Conservation (phyloP, 2,113 vertebrate genomes). For the Scophthalmus maximus region DNA sequence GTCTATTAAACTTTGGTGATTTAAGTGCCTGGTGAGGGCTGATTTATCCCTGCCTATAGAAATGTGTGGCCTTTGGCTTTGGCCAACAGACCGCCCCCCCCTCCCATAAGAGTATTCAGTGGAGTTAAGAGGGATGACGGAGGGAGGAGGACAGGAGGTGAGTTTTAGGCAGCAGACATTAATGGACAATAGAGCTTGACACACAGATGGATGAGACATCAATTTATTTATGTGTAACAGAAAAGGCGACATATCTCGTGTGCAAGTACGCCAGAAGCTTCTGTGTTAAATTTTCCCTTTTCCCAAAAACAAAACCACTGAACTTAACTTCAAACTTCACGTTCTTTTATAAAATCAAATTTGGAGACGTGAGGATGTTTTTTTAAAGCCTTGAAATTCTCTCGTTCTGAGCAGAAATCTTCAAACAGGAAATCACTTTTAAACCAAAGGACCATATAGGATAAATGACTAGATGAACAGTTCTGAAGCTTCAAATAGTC, state of each 20-base stretch:
- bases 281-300: constrained; percentile 18
- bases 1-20: constrained; percentile 62
- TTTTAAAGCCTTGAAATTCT: constrained; percentile 55
- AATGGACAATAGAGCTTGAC: constrained; percentile 30
- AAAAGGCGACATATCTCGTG: constrained; percentile 13
- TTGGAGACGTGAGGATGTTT: constrained; percentile 28
- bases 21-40: constrained; percentile 56
- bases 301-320: constrained; percentile 27
- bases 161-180: constrained; percentile 24
- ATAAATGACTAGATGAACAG: constrained; percentile 50
- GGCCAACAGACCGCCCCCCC: constrained; percentile 39
- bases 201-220: constrained; percentile 5
- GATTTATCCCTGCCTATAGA: constrained; percentile 64
- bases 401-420: too few relatives aligned
- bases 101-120: constrained; percentile 27
- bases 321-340: constrained; percentile 22
- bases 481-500: neutral
- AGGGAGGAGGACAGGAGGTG: constrained; percentile 5
- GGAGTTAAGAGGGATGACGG: constrained; percentile 25
- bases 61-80: constrained; percentile 34
- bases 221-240: constrained; percentile 8
- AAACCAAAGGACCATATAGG: constrained; percentile 42
- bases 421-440: constrained; percentile 66
- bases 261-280: neutral
- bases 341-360: too few relatives aligned